phyloP scores from a whole-genome alignment of 2,113 vertebrate genomes.

The Scopus umbretta region DNA sequence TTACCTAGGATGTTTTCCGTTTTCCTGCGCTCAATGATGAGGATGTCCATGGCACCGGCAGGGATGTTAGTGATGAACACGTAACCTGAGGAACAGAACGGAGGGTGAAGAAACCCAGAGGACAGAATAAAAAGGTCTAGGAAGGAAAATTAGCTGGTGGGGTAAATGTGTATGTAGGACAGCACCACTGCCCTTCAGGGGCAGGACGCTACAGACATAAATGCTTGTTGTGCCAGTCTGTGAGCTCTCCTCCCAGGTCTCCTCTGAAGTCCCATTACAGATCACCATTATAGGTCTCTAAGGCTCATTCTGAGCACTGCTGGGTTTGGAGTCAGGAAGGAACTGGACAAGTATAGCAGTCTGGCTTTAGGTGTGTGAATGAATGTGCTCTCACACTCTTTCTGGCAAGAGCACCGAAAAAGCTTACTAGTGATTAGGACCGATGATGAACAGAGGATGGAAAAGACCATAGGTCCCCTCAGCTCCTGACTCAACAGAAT shows the following conservation, averaged over 20 bases:
- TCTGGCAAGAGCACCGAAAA: not conserved
- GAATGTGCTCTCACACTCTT: not conserved
- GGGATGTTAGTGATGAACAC: conserved; percentile 87
- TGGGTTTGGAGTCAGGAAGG: not conserved
- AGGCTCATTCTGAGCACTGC: not conserved
- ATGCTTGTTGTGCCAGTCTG: not conserved
- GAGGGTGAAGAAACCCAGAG: not conserved
- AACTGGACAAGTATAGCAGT: not conserved
- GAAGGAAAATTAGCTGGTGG: not conserved
- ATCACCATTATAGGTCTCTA: not conserved
- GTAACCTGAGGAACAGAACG: conserved; percentile 72
- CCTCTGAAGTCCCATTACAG: not conserved
- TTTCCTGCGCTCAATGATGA: conserved; percentile 86
- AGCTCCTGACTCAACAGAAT: not conserved
- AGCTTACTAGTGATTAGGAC: not conserved
- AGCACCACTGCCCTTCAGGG: not conserved
- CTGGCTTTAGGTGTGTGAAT: not conserved
- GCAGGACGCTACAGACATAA: not conserved
- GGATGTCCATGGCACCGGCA: conserved; percentile 82
- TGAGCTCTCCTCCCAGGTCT: not conserved
- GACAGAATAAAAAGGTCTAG: not conserved
- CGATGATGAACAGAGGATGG: not conserved
- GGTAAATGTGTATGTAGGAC: not conserved
- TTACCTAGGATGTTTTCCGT: conserved; percentile 88
- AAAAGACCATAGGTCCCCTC: not conserved